Evolutionary conservation across 2,888 invertebrate genomes (phyloP), one percentile per base, ranked within the genome.

Genomic region (Phaedon cochleariae): DNA sequence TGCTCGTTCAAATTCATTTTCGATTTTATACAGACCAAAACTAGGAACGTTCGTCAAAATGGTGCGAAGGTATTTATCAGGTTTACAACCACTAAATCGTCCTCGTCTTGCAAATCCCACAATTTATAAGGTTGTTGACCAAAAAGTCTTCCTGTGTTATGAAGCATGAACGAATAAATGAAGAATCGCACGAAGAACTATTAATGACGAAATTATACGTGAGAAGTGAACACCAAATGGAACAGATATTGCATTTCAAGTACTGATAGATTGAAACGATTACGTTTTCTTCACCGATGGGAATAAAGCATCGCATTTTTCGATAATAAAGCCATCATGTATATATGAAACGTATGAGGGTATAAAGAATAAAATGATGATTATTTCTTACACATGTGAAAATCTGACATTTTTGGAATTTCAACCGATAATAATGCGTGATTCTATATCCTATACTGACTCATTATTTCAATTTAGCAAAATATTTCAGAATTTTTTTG

Each of bases 111-210:
- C 26, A 22, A 37, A 62, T 55, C 55, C 49, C 48, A 34, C 59
- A 49, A 51, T 59, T 62, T 12, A 20, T 37, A 41, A 62, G 66
- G 66, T 66, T 66, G 62, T 62, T 66, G 66, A 66, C 66, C 66
- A 66, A 66, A 62, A 62, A 62, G 49, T 51, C 41, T 45, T 62
- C 59, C 21, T 48, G 59, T 48, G 54, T 59, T 66, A 59, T 66
- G 66, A 62, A 59, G 55, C 62, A 55, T 62, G 57, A 62, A 59
- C 53, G 45, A 57, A 34, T 34, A 12, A 57, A 62, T 29, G 26
- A 17, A 53, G 53, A 26, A 53, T 53, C 29, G 31, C 53, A 46
- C 45, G 63, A 37, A 21, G 54, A 62, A 58, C 57, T 57, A 58
- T 51, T 62, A 58, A 63, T 29, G 63, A 63, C 58, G 46, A 46